Base-by-base conservation (phyloP, 2,888 invertebrate genomes). In the Thera britannica region DNA sequence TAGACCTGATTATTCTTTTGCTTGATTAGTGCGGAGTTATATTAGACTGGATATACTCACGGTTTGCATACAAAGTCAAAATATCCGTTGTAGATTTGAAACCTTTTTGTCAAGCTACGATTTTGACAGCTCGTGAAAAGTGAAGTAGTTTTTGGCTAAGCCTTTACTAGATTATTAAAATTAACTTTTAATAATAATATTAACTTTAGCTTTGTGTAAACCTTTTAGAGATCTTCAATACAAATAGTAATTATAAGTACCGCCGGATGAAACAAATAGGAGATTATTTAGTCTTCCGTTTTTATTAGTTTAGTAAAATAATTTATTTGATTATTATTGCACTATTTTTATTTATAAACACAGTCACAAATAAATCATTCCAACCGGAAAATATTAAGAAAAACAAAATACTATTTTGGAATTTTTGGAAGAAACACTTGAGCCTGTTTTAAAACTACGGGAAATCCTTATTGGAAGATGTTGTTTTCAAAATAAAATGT, bases 391-490 rank as follows among this genome's bases (percentile, higher is more conserved):
- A 57, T 55, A 59, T 49, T 52, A 64, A 6, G 9, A 49, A 51
- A 63, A 44, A 58, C 11, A 64, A 64, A 61, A 41, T 59, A 59
- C 12, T 23, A 57, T 64, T 61, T 52, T 52, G 46, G 11, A 52
- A 44, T 35, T 49, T 68, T 76, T 79, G 79, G 79, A 79, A 80
- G 78, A 71, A 76, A 72, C 71, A 69, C 73, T 81, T 81, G 81
- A 81, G 81, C 79, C 67, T 78, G 71, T 74, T 72, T 73, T 76
- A 72, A 64, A 62, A 68, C 71, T 61, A 68, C 74, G 73, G 72
- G 75, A 68, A 76, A 78, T 77, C 76, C 77, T 83, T 74, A 75
- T 75, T 85, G 86, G 86, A 86, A 85, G 85, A 81, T 72, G 72
- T 72, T 70, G 73, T 75, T 77, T 62, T 72, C 62, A 66, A 71